Conservation (phyloP, 2,113 vertebrate species). For the Isurus oxyrinchus region DNA sequence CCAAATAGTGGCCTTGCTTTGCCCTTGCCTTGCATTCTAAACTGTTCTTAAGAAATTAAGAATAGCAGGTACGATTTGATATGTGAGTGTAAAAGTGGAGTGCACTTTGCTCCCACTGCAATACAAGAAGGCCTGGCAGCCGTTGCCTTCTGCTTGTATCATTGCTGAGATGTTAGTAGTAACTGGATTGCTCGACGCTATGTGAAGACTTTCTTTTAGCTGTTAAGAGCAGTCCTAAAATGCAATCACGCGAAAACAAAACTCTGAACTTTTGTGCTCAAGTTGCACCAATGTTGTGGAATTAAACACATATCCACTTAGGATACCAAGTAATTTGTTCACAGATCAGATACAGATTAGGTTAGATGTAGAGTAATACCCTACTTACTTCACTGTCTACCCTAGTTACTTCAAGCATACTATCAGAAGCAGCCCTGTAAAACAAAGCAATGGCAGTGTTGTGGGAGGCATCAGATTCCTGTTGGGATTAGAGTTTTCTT, state of each 20-base stretch:
- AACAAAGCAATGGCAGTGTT: not conserved
- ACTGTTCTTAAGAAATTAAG: not conserved
- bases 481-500: not conserved
- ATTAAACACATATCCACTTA: not conserved
- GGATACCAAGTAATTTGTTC: not conserved
- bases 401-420: not conserved
- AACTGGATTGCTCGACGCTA: not conserved
- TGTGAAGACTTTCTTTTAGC: not conserved
- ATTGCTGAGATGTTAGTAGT: not conserved
- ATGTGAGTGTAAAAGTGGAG: not conserved
- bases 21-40: not conserved
- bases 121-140: not conserved
- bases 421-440: not conserved
- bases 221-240: not conserved
- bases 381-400: not conserved
- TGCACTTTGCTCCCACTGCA: not conserved
- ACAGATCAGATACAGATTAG: not conserved
- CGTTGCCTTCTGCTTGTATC: not conserved
- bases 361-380: not conserved
- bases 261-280: not conserved
- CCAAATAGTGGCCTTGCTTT: not conserved
- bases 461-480: not conserved
- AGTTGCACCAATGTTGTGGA: not conserved
- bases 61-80: not conserved
- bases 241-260: not conserved